Conservation (phyloP, 1,140 invertebrate species). For the Sipha flava region DNA sequence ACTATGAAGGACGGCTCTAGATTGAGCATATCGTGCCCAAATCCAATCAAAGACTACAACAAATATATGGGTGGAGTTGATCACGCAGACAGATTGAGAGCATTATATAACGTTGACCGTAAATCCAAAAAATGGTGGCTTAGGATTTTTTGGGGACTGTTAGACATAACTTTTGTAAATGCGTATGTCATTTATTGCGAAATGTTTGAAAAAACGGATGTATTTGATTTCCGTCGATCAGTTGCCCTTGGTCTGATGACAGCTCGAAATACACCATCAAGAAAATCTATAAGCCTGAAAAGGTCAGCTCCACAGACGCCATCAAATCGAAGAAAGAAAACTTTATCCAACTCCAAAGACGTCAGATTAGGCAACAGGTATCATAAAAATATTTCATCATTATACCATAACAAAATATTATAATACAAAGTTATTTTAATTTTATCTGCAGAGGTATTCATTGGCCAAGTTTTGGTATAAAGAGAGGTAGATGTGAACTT, state of each 20-base stretch:
- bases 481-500: not conserved
- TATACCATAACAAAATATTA: too few relatives aligned
- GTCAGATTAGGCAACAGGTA: too few relatives aligned
- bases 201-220: not conserved
- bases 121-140: not conserved
- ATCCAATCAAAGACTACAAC: slow-evolving; percentile 41
- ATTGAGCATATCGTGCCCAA: not conserved
- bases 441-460: not conserved
- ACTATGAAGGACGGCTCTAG: not conserved
- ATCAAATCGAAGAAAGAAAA: too few relatives aligned
- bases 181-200: not conserved
- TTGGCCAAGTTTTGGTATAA: not conserved
- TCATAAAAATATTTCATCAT: not conserved
- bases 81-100: slow-evolving; percentile 42
- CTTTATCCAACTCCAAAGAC: too few relatives aligned
- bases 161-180: not conserved
- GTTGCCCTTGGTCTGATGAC: not conserved
- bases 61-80: slow-evolving; percentile 44
- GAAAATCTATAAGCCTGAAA: too few relatives aligned
- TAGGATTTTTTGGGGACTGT: not conserved
- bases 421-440: too few relatives aligned
- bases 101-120: not conserved
- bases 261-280: too few relatives aligned
- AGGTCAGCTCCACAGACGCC: too few relatives aligned
- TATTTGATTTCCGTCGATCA: not conserved